A percentile compares a stretch with the other conserved stretches of the same genome.
These are phyloP conservation scores for Thalpophila matura DNA, from an alignment of 2,888 invertebrate species.

Conservation along the genomic window DNA sequence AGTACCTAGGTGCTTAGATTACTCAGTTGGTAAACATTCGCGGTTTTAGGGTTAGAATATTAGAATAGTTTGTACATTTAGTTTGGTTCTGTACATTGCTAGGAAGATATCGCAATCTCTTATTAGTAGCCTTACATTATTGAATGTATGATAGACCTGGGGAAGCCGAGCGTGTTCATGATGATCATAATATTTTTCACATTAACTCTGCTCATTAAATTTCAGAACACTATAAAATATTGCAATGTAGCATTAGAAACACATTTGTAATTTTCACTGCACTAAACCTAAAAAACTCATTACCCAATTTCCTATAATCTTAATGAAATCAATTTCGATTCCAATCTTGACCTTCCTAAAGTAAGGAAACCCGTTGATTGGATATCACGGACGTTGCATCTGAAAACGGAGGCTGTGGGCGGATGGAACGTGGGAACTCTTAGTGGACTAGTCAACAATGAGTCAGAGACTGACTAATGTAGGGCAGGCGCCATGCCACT, in stretches of 20 bases:
- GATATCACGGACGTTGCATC: slow-evolving; percentile 66
- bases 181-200: background rate
- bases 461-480: slow-evolving; percentile 65
- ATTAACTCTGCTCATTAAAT: background rate
- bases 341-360: slow-evolving; percentile 59
- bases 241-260: background rate
- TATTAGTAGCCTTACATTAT: background rate
- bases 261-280: too few relatives aligned
- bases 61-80: too few relatives aligned
- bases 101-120: too few relatives aligned
- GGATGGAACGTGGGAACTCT: slow-evolving; percentile 74
- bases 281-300: background rate
- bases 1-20: too few relatives aligned
- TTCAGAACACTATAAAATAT: background rate
- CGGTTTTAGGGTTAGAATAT: too few relatives aligned
- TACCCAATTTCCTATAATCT: background rate
- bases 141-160: background rate
- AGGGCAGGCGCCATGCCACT: slow-evolving; percentile 58
- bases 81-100: too few relatives aligned
- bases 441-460: slow-evolving; percentile 65
- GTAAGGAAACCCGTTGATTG: slow-evolving; percentile 69
- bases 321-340: slow-evolving; percentile 25
- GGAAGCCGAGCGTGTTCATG: background rate
- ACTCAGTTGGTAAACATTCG: too few relatives aligned
- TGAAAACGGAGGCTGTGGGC: slow-evolving; percentile 72